A percentile compares a stretch with the other conserved stretches of the same genome.
phyloP scores from a whole-genome alignment of 1,140 invertebrate genomes.

The Bombus haemorrhoidalis region DNA sequence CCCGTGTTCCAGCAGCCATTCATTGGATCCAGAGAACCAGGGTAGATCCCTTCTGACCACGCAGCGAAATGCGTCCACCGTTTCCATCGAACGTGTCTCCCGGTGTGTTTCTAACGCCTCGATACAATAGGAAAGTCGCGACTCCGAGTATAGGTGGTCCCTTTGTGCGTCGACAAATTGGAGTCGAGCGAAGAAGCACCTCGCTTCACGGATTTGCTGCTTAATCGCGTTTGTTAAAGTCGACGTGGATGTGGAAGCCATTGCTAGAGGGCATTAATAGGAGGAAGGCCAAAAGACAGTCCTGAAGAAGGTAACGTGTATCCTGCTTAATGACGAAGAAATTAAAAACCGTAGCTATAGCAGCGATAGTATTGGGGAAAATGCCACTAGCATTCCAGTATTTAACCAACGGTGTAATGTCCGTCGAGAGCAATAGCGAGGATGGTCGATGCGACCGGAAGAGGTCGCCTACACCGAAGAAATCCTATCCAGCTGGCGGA shows the following conservation, averaged over 20 bases:
- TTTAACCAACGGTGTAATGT: neutral
- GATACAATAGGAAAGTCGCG: constrained; percentile 42
- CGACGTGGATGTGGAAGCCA: neutral
- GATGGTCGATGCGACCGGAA: neutral
- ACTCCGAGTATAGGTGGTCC: neutral
- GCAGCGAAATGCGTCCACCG: constrained; percentile 16
- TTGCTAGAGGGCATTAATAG: neutral
- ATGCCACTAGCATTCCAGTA: neutral
- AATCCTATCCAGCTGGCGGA: constrained; percentile 13
- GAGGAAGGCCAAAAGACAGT: neutral
- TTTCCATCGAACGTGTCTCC: constrained; percentile 34
- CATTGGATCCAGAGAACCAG: neutral
- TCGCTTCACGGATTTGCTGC: constrained; percentile 5
- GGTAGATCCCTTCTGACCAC: constrained; percentile 13
- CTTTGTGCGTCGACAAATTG: constrained; percentile 61
- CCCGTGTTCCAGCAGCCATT: constrained; percentile 46
- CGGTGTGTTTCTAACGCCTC: constrained; percentile 20
- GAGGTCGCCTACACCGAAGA: neutral
- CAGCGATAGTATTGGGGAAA: neutral
- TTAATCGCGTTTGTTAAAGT: constrained; percentile 38
- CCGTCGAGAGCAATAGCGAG: neutral
- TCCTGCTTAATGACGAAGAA: neutral
- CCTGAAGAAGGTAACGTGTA: neutral
- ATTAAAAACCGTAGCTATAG: neutral
- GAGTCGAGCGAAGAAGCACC: neutral